Conservation (phyloP, 2,797 vertebrate species). For the Darevskia mixta region DNA sequence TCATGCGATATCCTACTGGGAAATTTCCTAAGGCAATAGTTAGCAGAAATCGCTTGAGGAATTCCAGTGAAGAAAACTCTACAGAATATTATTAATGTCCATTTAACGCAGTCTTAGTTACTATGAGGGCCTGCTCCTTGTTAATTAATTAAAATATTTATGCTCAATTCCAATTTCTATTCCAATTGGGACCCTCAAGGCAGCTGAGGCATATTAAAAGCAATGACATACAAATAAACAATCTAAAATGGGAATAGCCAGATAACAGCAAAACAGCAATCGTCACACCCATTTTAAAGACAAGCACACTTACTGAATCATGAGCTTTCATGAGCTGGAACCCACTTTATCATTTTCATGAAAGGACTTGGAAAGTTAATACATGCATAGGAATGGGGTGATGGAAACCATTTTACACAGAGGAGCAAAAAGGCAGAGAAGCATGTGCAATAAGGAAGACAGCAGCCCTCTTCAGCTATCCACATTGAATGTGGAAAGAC, state of each 20-base stretch:
- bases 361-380: neutral
- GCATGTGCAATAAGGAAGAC: neutral
- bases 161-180: neutral
- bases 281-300: neutral
- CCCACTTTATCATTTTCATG: neutral
- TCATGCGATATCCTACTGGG: neutral
- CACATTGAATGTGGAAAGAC: neutral
- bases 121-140: neutral
- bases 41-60: neutral
- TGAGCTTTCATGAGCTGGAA: neutral
- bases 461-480: neutral
- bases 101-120: too few relatives aligned
- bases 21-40: neutral
- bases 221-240: neutral
- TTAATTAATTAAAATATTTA: neutral
- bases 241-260: slow-evolving; percentile 1
- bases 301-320: neutral
- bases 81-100: neutral
- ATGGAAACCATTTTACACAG: neutral
- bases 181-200: neutral
- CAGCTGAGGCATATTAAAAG: neutral
- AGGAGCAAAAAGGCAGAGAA: neutral
- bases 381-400: neutral
- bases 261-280: neutral
- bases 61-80: neutral